Conservation (phyloP, 1,140 invertebrate genomes). For the Antheraea mylitta region DNA sequence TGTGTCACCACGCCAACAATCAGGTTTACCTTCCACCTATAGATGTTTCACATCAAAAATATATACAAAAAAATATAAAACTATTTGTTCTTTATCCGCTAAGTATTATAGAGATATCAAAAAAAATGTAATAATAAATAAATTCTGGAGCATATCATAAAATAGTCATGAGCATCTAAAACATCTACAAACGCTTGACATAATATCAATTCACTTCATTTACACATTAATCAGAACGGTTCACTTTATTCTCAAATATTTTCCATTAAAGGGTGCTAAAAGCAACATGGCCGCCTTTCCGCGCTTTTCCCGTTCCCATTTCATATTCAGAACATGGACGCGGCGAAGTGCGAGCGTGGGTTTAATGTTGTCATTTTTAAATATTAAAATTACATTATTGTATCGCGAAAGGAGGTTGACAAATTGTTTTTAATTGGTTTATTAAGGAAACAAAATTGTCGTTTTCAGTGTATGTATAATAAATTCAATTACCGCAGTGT, state of each 20-base stretch:
- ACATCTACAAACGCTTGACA: constrained; percentile 29
- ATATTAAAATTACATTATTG: constrained; percentile 72
- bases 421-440: constrained; percentile 53
- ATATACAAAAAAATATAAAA: too few relatives aligned
- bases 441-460: constrained; percentile 10
- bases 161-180: neutral
- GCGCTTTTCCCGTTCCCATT: constrained; percentile 57
- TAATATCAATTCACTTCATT: constrained; percentile 57
- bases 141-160: neutral
- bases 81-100: too few relatives aligned
- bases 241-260: constrained; percentile 50
- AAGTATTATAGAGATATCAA: too few relatives aligned
- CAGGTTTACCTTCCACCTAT: too few relatives aligned
- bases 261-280: constrained; percentile 70
- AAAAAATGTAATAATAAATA: too few relatives aligned
- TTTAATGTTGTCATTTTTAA: constrained; percentile 68
- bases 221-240: constrained; percentile 52
- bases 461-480: neutral
- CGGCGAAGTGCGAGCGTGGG: constrained; percentile 50
- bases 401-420: constrained; percentile 52
- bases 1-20: too few relatives aligned
- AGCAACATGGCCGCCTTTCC: constrained; percentile 65
- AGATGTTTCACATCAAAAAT: too few relatives aligned
- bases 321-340: constrained; percentile 66
- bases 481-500: neutral